Conservation (phyloP, 2,113 vertebrate genomes). For the Microcebus murinus region DNA sequence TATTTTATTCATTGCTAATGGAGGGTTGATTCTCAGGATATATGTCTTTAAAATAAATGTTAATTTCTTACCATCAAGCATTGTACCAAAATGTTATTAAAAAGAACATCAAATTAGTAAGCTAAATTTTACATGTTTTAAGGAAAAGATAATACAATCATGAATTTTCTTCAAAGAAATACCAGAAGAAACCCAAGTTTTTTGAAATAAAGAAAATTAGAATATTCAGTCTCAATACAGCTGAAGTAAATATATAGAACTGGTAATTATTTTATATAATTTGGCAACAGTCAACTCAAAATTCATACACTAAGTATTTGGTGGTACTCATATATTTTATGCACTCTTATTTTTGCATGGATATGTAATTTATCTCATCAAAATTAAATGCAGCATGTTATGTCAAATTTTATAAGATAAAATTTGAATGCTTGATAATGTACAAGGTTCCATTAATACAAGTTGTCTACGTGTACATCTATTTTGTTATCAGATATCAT, state of each 20-base stretch:
- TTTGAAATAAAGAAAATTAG: neutral
- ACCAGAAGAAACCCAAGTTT: neutral
- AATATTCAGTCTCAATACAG: neutral
- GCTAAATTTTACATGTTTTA: neutral
- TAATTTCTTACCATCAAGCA: slow-evolving; percentile 5
- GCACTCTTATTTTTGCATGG: slow-evolving; percentile 74
- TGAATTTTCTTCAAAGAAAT: neutral
- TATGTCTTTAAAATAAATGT: neutral
- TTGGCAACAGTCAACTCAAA: neutral
- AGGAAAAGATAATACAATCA: neutral
- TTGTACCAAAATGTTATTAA: neutral
- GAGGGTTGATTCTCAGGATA: neutral
- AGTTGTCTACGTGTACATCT: neutral
- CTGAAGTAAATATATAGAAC: neutral
- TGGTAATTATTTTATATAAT: neutral
- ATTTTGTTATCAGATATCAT: slow-evolving; percentile 21
- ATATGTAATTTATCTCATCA: slow-evolving; percentile 53
- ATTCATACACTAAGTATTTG: neutral
- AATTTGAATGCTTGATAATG: slow-evolving; percentile 29
- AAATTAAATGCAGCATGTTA: slow-evolving; percentile 53
- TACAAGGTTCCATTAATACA: neutral
- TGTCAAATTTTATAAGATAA: slow-evolving; percentile 52
- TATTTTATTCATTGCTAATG: neutral
- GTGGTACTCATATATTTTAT: neutral
- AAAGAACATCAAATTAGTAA: neutral